Evolutionary conservation across 1,140 invertebrate genomes (phyloP).

Genomic region (Drosophila parvula): DNA sequence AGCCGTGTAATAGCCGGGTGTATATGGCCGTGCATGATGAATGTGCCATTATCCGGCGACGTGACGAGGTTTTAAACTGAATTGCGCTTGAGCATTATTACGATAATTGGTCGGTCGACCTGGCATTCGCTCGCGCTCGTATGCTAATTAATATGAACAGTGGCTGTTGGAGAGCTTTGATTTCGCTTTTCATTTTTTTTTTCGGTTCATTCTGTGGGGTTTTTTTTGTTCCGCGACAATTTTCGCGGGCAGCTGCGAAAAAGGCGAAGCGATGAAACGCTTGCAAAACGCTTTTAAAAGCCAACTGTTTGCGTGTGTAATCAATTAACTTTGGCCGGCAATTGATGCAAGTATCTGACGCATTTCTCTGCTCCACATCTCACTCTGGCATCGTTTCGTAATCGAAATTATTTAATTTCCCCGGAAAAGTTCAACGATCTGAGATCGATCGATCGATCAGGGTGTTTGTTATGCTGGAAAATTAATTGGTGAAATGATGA

Average conservation of each 20-base stretch:
- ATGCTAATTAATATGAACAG: slow-evolving; percentile 74
- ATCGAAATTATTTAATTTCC: slow-evolving; percentile 37
- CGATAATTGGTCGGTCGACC: slow-evolving; percentile 59
- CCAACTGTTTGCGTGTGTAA: slow-evolving; percentile 39
- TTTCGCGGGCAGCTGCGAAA: slow-evolving; percentile 51
- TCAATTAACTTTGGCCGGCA: slow-evolving; percentile 50
- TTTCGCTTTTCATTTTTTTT: slow-evolving; percentile 7
- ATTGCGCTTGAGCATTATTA: slow-evolving; percentile 54
- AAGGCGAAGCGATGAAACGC: slow-evolving; percentile 11
- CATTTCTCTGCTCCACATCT: slow-evolving; percentile 23
- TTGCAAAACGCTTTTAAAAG: slow-evolving; percentile 23
- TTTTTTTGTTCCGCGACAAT: slow-evolving; percentile 20
- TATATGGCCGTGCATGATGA: slow-evolving; percentile 34
- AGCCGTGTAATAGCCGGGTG: slow-evolving; percentile 27
- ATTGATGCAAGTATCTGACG: slow-evolving; percentile 44
- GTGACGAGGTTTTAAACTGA: slow-evolving; percentile 53
- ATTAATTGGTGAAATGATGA: slow-evolving; percentile 36
- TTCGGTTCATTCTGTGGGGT: neutral
- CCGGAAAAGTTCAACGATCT: slow-evolving; percentile 43
- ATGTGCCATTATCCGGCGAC: slow-evolving; percentile 41
- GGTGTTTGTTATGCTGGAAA: slow-evolving; percentile 6
- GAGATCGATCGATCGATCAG: slow-evolving; percentile 20
- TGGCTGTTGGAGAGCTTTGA: slow-evolving; percentile 41
- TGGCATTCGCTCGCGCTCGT: slow-evolving; percentile 24
- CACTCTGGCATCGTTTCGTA: slow-evolving; percentile 23